phyloP scores from a whole-genome alignment of 2,797 vertebrate genomes.

The Merluccius polli region DNA sequence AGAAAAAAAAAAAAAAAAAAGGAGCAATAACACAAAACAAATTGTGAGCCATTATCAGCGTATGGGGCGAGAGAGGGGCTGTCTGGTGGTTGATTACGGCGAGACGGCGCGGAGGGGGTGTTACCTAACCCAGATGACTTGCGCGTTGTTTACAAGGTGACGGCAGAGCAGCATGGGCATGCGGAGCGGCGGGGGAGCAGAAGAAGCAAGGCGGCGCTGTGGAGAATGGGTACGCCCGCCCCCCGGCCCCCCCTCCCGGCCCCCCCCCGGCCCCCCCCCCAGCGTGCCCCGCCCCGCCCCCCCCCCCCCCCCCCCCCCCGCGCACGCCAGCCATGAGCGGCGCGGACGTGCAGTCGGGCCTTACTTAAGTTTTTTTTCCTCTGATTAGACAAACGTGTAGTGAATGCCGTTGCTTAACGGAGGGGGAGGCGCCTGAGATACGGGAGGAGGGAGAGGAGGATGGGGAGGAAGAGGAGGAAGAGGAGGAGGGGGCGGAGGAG shows the following conservation, averaged over 20 bases:
- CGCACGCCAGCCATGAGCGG: no score
- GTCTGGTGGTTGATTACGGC: conserved; percentile 60
- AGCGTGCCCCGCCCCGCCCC: no score
- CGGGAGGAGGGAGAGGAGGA: conserved; percentile 73
- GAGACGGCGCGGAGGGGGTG: conserved; percentile 24
- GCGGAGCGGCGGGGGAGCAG: conserved; percentile 31
- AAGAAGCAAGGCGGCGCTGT: conserved; percentile 25
- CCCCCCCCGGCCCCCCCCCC: conserved; percentile 52
- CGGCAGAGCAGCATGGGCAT: conserved; percentile 28
- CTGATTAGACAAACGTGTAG: conserved; percentile 97
- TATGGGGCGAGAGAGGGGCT: conserved; percentile 60
- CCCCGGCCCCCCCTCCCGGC: no score
- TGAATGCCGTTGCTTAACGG: conserved; percentile 95
- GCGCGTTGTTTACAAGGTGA: conserved; percentile 48
- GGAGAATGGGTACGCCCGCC: no score
- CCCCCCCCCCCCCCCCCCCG: no score
- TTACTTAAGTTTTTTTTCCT: conserved; percentile 87
- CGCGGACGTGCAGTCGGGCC: conserved; percentile 73
- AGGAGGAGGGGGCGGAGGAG: conserved; percentile 76
- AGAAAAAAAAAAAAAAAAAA: conserved; percentile 33
- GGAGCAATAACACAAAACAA: conserved; percentile 42
- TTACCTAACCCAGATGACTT: conserved; percentile 46
- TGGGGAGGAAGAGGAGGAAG: conserved; percentile 69
- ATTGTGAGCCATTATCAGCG: conserved; percentile 76
- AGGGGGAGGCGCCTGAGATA: conserved; percentile 79